phyloP scores from a whole-genome alignment of 2,113 vertebrate genomes.

The Ctenodactylus gundi region DNA sequence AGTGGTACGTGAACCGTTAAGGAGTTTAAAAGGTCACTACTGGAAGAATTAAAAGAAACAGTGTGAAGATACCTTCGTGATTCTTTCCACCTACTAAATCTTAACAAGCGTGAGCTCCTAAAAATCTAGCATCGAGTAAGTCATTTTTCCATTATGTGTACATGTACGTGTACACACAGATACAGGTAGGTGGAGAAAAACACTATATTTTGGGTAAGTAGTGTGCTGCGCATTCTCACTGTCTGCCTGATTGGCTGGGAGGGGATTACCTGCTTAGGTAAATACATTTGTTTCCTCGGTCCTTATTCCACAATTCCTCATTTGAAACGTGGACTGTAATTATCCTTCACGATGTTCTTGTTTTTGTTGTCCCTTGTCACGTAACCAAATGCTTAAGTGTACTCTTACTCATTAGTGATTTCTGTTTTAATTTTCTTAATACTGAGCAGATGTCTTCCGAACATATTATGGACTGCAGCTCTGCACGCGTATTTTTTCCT shows the following conservation, averaged over 20 bases:
- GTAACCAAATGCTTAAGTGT: neutral
- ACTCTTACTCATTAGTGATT: neutral
- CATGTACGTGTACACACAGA: neutral
- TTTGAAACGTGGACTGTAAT: neutral
- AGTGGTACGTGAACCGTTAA: neutral
- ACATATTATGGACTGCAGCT: neutral
- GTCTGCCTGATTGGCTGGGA: neutral
- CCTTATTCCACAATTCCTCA: neutral
- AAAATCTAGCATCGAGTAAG: neutral
- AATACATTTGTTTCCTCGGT: neutral
- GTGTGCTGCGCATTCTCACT: neutral
- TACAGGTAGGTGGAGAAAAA: neutral
- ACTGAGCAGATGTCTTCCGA: neutral
- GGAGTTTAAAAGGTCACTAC: neutral
- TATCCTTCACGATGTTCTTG: neutral
- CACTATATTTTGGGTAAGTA: neutral
- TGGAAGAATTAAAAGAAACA: neutral
- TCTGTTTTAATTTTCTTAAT: slow-evolving; percentile 47
- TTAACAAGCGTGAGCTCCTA: neutral
- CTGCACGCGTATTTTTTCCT: neutral
- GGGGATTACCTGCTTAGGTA: neutral
- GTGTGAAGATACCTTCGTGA: neutral
- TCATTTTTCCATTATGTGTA: neutral
- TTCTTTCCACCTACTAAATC: neutral
- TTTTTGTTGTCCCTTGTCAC: slow-evolving; percentile 18